Conservation (phyloP, 2,797 vertebrate genomes). For the Epinephelus coioides region DNA sequence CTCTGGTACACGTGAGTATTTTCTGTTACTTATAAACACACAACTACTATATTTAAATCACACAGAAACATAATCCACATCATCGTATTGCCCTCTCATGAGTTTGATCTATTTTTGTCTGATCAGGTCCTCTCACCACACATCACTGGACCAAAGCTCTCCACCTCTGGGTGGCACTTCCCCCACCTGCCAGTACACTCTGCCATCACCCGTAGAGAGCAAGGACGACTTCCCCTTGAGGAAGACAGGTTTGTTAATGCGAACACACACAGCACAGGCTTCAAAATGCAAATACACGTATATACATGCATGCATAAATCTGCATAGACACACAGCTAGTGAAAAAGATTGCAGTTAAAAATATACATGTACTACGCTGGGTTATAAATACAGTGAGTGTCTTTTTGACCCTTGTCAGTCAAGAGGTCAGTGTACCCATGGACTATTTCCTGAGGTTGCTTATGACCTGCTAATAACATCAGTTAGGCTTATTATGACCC, state of each 20-base stretch:
- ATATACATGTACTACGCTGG: constrained; percentile 6
- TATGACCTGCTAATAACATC: constrained; percentile 77
- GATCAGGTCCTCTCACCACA: constrained; percentile 95
- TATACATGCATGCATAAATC: constrained; percentile 6
- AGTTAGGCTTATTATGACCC: constrained; percentile 66
- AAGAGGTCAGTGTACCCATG: constrained; percentile 31
- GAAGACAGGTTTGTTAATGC: constrained; percentile 93
- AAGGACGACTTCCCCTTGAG: constrained; percentile 98
- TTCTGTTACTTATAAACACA: not conserved
- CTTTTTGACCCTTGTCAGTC: constrained; percentile 60
- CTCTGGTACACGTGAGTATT: constrained; percentile 97
- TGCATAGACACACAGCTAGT: not conserved
- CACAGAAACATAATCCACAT: not conserved
- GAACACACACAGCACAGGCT: constrained; percentile 28
- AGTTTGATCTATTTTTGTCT: constrained; percentile 31
- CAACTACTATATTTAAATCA: not conserved
- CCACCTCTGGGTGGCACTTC: constrained; percentile 94
- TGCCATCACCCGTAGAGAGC: constrained; percentile 91
- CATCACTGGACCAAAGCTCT: constrained; percentile 98
- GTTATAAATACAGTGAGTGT: constrained; percentile 54
- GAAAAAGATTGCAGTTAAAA: constrained; percentile 19
- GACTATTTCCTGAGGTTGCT: constrained; percentile 59
- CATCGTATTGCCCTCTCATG: not conserved
- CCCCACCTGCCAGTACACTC: constrained; percentile 93
- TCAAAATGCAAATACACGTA: constrained; percentile 22